Evolutionary conservation across 2,888 invertebrate genomes (phyloP), one percentile per base, ranked within the genome.

Genomic region (Caenorhabditis becei): DNA sequence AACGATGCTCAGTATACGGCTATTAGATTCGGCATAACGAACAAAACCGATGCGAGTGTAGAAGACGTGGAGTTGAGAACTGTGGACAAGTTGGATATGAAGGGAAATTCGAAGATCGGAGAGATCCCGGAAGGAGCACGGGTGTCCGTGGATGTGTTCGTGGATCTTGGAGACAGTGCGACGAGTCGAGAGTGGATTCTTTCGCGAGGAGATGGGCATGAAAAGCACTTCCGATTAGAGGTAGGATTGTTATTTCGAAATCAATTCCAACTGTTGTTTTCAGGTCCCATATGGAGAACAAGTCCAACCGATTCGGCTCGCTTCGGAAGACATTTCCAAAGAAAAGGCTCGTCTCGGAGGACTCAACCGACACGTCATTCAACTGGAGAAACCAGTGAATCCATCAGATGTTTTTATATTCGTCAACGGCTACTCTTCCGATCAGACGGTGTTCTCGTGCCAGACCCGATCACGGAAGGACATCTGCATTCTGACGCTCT

Each of bases 261-360:
- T 49, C 2, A 49, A n/a, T 10, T 32, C 8, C 37, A 44, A 24
- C 20, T 37, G 8, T 18, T 10, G 14, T 20, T 53, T 77, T 2
- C 44, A 83, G 84, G 72, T 86, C 18, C 85, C 86, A 20, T 77
- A 85, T 16, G 85, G 85, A 4, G 86, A 86, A 62, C 86, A 86
- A 82, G 80, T 86, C 35, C 85, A 86, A 65, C 80, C 83, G 44
- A 80, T 86, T 28, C 66, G 79, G 10, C 65, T 86, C 7, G 71
- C 74, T n/a, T 20, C 62, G 8, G 82, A 81, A 28, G 84, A 84
- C 58, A 49, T 82, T 23, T 58, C 74, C 7, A 82, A 79, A 35
- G 85, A 86, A 41, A 58, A 74, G 35, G 56, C 35, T 10, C 66
- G 84, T 47, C 56, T 86, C 10, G 81, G 80, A 14, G 86, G 86